Evolutionary conservation across 1,140 invertebrate genomes (phyloP).

Genomic region (Drosophila orena): DNA sequence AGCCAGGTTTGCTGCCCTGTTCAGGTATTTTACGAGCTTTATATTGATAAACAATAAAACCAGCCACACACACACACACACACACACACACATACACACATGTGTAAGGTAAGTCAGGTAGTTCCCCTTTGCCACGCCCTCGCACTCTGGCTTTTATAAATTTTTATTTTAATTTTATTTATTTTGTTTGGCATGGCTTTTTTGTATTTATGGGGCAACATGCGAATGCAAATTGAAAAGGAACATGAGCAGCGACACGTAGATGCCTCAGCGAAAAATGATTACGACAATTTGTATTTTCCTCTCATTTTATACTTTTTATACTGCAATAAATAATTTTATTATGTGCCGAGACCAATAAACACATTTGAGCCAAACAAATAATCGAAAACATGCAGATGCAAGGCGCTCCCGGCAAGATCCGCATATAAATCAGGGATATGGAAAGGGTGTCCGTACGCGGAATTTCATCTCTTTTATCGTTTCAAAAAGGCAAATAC

Average conservation of each 20-base stretch:
- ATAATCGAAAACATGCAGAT: constrained; percentile 62
- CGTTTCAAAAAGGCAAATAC: no score
- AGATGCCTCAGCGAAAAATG: constrained; percentile 48
- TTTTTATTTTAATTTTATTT: constrained; percentile 83
- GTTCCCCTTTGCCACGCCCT: background rate
- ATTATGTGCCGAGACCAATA: constrained; percentile 76
- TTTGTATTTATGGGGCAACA: constrained; percentile 63
- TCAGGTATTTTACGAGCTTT: constrained; percentile 79
- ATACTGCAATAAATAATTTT: constrained; percentile 83
- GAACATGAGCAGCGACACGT: constrained; percentile 29
- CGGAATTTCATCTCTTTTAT: background rate
- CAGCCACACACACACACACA: constrained; percentile 34
- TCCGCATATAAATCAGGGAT: constrained; percentile 69
- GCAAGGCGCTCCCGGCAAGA: constrained; percentile 14
- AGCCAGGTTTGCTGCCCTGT: constrained; percentile 28
- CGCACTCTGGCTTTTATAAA: constrained; percentile 55
- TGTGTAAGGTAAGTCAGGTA: constrained; percentile 12
- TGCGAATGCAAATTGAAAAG: constrained; percentile 78
- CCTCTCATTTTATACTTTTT: constrained; percentile 33
- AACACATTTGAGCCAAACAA: constrained; percentile 70
- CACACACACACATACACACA: no score
- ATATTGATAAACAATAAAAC: constrained; percentile 82
- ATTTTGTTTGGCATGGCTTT: constrained; percentile 59
- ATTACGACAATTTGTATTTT: constrained; percentile 64
- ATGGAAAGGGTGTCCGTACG: constrained; percentile 9